A percentile compares a stretch with the other conserved stretches of the same genome.
Conservation (phyloP, 2,113 vertebrate genomes). For the Halcyon senegalensis region DNA sequence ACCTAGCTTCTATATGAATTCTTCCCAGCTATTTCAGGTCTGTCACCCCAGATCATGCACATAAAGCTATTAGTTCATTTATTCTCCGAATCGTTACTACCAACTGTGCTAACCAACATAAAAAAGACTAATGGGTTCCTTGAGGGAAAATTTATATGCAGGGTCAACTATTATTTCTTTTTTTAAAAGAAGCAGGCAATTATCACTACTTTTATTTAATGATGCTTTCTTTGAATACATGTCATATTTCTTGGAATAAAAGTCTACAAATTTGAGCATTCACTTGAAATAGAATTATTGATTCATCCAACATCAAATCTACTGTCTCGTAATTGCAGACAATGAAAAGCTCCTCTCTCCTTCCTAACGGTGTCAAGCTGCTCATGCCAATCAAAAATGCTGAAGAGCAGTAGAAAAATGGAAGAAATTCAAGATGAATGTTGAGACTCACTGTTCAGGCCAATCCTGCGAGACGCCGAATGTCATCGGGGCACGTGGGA, state of each 20-base stretch:
- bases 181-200: constrained; percentile 16
- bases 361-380: background rate
- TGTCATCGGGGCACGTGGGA: background rate
- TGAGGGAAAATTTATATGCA: constrained; percentile 37
- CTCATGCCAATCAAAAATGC: background rate
- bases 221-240: constrained; percentile 36
- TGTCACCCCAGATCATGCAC: background rate
- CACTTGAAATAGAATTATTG: constrained; percentile 43
- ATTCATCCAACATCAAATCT: constrained; percentile 17
- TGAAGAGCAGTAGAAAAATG: background rate
- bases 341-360: constrained; percentile 1
- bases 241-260: constrained; percentile 31
- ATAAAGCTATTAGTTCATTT: constrained; percentile 12
- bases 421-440: background rate
- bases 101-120: constrained; percentile 13
- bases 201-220: constrained; percentile 46
- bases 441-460: background rate
- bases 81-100: constrained; percentile 12
- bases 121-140: constrained; percentile 68
- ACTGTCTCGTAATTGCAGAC: background rate
- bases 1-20: background rate
- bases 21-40: background rate
- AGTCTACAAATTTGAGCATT: constrained; percentile 24
- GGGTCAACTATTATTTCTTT: background rate
- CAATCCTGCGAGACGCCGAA: background rate